Evolutionary conservation across 2,888 invertebrate species (phyloP), one percentile per base, ranked within the genome.

Genomic region (Erebia palarica): DNA sequence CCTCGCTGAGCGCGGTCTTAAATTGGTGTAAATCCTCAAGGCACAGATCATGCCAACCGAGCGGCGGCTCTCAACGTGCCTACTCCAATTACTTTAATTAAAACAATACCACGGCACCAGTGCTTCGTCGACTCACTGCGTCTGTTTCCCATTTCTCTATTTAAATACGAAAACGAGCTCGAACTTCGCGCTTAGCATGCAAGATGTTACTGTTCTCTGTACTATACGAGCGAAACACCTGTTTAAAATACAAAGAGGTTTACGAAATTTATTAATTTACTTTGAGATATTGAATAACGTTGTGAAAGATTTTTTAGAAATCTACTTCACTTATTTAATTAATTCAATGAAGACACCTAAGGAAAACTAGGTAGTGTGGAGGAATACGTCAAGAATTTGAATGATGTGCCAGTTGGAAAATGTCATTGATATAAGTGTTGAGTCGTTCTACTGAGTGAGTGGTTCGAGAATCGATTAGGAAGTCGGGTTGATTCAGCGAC

Each of bases 61-160:
- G 88, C 86, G 88, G 81, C 86, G 84, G 88, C 88, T 85, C 92
- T 89, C 90, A 82, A 87, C 89, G 89, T 89, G 89, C 89, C 91
- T 92, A 90, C 90, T 91, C 92, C 92, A 93, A 93, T 92, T 93
- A 93, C 91, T 92, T 93, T 93, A 93, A 93, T 92, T 93, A 93
- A 92, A 92, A 92, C 92, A 92, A 92, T 91, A 92, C 90, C 88
- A 88, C 87, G 89, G 86, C 85, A 89, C 87, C 88, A 90, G 86
- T 86, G 88, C 88, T 90, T 84, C 91, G 90, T 89, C 90, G 91
- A 90, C 89, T 91, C 90, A 86, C 87, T 87, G 91, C 87, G 86
- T 89, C 90, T 91, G 92, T 91, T 91, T 92, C 91, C 90, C 88
- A 91, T 92, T 92, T 93, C 89, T 91, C 89, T 92, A 92, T 93